Evolutionary conservation across 2,797 vertebrate species (phyloP).

Genomic region (Limosa lapponica): DNA sequence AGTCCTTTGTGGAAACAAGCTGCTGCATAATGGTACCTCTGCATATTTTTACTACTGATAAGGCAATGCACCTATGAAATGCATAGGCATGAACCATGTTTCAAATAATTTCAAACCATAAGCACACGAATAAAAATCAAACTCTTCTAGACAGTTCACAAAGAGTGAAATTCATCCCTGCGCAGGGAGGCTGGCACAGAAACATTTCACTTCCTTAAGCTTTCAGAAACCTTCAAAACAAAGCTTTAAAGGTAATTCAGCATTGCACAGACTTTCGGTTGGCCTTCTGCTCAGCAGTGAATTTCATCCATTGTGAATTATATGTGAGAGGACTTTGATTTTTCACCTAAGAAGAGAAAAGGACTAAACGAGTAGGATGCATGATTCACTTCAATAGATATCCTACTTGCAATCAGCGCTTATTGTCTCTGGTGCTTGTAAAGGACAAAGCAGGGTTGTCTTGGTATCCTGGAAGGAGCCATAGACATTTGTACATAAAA

Average conservation of each 20-base stretch:
- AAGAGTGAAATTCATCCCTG: background rate
- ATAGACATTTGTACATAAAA: background rate
- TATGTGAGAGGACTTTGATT: slow-evolving; percentile 38
- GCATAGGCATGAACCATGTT: background rate
- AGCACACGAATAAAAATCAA: slow-evolving; percentile 26
- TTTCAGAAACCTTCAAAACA: slow-evolving; percentile 8
- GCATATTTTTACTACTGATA: background rate
- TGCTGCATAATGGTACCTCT: background rate
- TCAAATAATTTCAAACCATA: background rate
- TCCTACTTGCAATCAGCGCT: slow-evolving; percentile 49
- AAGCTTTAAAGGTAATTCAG: background rate
- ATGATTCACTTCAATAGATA: slow-evolving; percentile 21
- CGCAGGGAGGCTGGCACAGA: background rate
- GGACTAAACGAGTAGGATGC: background rate
- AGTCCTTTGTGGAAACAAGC: background rate
- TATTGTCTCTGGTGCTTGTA: slow-evolving; percentile 36
- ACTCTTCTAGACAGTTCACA: background rate
- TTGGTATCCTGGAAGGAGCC: background rate
- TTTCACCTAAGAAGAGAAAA: slow-evolving; percentile 50
- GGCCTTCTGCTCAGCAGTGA: background rate
- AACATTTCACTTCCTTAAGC: background rate
- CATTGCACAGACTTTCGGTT: background rate
- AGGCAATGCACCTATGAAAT: background rate
- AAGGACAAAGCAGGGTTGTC: slow-evolving; percentile 30
- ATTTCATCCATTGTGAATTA: slow-evolving; percentile 33